Percentiles rank a stretch among this genome's conserved stretches.
These are phyloP conservation scores for Semotilus atromaculatus DNA, from an alignment of 2,797 vertebrate species.

Conservation along the genomic window DNA sequence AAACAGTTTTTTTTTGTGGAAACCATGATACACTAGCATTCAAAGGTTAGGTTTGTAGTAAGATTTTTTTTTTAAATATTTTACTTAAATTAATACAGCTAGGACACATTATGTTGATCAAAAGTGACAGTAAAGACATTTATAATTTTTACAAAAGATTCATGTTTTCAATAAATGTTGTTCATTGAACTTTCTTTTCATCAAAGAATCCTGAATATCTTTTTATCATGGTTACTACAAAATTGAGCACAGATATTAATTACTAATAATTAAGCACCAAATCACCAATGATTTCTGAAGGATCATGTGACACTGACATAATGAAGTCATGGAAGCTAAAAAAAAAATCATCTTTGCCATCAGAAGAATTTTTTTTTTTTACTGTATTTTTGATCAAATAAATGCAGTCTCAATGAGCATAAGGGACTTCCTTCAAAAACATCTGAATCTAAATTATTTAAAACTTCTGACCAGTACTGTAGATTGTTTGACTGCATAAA, in stretches of 20 bases:
- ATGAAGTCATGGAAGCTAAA: background rate
- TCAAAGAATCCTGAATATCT: too few relatives aligned
- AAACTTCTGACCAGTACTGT: background rate
- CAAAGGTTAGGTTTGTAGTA: background rate
- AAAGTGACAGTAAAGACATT: background rate
- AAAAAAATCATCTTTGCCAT: background rate
- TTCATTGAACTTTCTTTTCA: too few relatives aligned
- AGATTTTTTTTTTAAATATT: background rate
- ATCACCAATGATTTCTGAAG: background rate
- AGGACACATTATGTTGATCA: background rate
- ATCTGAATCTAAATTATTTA: background rate
- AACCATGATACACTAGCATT: background rate
- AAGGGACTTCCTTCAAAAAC: background rate
- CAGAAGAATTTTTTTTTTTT: background rate
- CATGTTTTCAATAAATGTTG: background rate
- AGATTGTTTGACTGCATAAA: background rate
- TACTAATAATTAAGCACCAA: background rate
- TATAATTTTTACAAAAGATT: background rate
- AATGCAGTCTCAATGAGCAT: background rate
- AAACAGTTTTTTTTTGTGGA: background rate
- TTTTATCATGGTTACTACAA: background rate
- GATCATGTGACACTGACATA: background rate
- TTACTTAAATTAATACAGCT: background rate
- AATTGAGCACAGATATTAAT: background rate
- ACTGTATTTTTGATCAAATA: background rate